Evolutionary conservation across 1,140 invertebrate species (phyloP).

Genomic region (Brachionus angularis): DNA sequence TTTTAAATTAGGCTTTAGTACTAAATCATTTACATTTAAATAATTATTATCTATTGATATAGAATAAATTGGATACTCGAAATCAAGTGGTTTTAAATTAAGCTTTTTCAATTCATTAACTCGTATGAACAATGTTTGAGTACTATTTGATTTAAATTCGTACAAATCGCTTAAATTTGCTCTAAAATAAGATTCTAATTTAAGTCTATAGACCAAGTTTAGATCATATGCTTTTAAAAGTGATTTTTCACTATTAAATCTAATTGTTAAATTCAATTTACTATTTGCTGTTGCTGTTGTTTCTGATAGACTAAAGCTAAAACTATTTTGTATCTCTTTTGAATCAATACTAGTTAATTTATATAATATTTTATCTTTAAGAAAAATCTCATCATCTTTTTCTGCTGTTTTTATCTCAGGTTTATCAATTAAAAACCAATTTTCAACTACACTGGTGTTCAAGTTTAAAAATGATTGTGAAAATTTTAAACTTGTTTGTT

Average conservation of each 20-base stretch:
- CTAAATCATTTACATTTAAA: not conserved
- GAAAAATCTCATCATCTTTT: not conserved
- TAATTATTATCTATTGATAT: conserved; percentile 22
- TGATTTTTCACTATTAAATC: not conserved
- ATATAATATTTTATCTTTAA: not conserved
- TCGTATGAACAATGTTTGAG: not conserved
- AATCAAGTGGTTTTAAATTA: conserved; percentile 25
- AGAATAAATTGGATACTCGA: conserved; percentile 10
- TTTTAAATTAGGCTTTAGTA: conserved; percentile 15
- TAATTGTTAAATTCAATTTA: not conserved
- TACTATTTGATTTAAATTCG: not conserved
- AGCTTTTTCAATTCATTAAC: conserved; percentile 24
- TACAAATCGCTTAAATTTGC: not conserved
- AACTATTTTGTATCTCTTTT: too few species aligned
- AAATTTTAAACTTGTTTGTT: not conserved
- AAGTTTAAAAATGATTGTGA: not conserved
- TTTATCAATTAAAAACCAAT: conserved; percentile 7
- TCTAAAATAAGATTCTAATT: conserved; percentile 1
- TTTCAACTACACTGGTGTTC: not conserved
- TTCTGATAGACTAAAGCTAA: too few species aligned
- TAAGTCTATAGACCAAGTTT: not conserved
- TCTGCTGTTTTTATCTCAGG: not conserved
- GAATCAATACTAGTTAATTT: not conserved
- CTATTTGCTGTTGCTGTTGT: too few species aligned
- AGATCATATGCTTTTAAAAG: not conserved